phyloP scores from a whole-genome alignment of 2,113 vertebrate genomes.

The Bufo gargarizans region DNA sequence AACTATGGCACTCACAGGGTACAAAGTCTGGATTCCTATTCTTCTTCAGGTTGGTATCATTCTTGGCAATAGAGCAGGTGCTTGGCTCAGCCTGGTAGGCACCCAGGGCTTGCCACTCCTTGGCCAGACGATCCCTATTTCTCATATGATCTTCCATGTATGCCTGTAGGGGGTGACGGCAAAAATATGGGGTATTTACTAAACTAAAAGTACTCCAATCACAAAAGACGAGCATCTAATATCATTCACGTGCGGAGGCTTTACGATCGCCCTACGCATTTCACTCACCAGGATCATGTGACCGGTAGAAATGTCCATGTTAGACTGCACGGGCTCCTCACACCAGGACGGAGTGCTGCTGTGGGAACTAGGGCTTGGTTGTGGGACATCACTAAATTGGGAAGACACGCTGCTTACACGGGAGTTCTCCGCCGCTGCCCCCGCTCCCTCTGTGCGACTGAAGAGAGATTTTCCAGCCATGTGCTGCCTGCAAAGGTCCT shows the following conservation, averaged over 20 bases:
- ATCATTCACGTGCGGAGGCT: too few relatives aligned
- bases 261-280: background rate
- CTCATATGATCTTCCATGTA: conserved; percentile 98
- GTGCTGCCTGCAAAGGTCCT: conserved; percentile 97
- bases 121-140: conserved; percentile 91
- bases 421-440: conserved; percentile 78
- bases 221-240: too few relatives aligned
- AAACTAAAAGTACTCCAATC: background rate
- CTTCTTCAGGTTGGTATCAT: conserved; percentile 84
- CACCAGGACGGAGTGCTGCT: conserved; percentile 98
- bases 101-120: conserved; percentile 95
- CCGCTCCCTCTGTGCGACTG: conserved; percentile 73
- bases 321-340: conserved; percentile 96
- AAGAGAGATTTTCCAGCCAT: conserved; percentile 93
- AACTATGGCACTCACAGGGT: conserved; percentile 83
- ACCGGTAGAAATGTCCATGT: conserved; percentile 98
- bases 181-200: background rate
- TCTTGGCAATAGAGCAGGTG: conserved; percentile 77
- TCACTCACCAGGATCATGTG: conserved; percentile 96
- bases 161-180: conserved; percentile 71
- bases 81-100: conserved; percentile 95
- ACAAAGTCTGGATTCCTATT: conserved; percentile 86
- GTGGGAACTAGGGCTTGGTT: conserved; percentile 95
- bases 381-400: conserved; percentile 92
- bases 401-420: conserved; percentile 96